phyloP scores from a whole-genome alignment of 2,888 invertebrate genomes.

The Meandrusa payeni region DNA sequence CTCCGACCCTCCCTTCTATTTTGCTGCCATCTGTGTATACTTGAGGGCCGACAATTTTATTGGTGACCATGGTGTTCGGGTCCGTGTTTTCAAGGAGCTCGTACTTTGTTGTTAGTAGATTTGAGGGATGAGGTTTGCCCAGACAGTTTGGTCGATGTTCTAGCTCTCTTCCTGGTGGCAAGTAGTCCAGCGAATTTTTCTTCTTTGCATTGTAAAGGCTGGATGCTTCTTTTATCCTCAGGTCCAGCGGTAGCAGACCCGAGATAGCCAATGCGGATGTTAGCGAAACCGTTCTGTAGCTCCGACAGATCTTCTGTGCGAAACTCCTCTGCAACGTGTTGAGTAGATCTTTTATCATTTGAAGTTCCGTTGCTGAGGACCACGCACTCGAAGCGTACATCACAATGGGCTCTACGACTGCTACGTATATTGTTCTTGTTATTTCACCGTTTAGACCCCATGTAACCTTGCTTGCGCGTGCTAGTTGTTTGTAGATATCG shows the following conservation, averaged over 20 bases:
- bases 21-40: constrained; percentile 31
- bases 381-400: constrained; percentile 27
- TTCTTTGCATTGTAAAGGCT: constrained; percentile 18
- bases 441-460: constrained; percentile 24
- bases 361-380: constrained; percentile 15
- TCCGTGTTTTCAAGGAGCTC: constrained; percentile 4
- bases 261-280: constrained; percentile 26
- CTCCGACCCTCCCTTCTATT: constrained; percentile 27
- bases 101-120: neutral
- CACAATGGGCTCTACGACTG: constrained; percentile 24
- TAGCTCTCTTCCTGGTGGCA: constrained; percentile 7
- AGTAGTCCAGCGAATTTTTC: neutral
- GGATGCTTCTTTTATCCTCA: constrained; percentile 28
- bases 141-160: neutral
- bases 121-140: constrained; percentile 16
- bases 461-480: constrained; percentile 11
- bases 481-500: constrained; percentile 20
- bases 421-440: constrained; percentile 19
- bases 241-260: constrained; percentile 29
- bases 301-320: constrained; percentile 22
- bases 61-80: constrained; percentile 1
- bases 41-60: constrained; percentile 1
- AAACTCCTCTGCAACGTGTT: constrained; percentile 23
- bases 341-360: constrained; percentile 13
- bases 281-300: constrained; percentile 27